These are phyloP conservation scores for Drosophila anomalata DNA, from an alignment of 2,888 invertebrate species.

Conservation along the genomic window DNA sequence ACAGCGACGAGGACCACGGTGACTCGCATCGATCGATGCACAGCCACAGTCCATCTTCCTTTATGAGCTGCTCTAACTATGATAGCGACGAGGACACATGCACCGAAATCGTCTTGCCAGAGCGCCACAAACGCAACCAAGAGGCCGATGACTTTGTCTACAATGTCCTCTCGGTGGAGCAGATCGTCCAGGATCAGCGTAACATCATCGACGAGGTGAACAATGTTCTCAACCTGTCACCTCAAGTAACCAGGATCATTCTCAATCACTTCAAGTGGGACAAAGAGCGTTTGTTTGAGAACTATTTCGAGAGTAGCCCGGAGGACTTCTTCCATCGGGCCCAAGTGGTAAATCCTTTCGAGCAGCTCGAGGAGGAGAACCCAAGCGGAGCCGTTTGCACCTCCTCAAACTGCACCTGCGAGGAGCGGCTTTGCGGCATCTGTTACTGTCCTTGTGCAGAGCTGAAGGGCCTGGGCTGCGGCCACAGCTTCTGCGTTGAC, in stretches of 20 bases:
- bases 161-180: constrained; percentile 96
- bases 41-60: constrained; percentile 46
- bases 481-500: constrained; percentile 96
- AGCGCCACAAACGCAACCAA: constrained; percentile 90
- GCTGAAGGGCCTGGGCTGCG: constrained; percentile 98
- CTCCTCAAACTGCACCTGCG: constrained; percentile 82
- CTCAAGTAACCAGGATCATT: constrained; percentile 95
- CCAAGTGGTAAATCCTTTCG: constrained; percentile 95
- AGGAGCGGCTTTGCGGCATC: constrained; percentile 94
- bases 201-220: constrained; percentile 99
- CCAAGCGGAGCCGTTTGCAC: neutral
- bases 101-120: constrained; percentile 89
- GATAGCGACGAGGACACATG: constrained; percentile 93
- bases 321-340: constrained; percentile 97
- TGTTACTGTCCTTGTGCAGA: constrained; percentile 94
- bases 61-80: constrained; percentile 84
- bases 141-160: constrained; percentile 95
- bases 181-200: constrained; percentile 98
- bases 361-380: constrained; percentile 86
- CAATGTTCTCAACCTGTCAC: constrained; percentile 95
- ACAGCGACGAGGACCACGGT: constrained; percentile 71
- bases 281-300: constrained; percentile 98
- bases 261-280: constrained; percentile 99
- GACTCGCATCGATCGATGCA: constrained; percentile 63
- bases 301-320: constrained; percentile 97